Evolutionary conservation across 2,113 vertebrate genomes (phyloP).

Genomic region (Chaenogobius annularis): DNA sequence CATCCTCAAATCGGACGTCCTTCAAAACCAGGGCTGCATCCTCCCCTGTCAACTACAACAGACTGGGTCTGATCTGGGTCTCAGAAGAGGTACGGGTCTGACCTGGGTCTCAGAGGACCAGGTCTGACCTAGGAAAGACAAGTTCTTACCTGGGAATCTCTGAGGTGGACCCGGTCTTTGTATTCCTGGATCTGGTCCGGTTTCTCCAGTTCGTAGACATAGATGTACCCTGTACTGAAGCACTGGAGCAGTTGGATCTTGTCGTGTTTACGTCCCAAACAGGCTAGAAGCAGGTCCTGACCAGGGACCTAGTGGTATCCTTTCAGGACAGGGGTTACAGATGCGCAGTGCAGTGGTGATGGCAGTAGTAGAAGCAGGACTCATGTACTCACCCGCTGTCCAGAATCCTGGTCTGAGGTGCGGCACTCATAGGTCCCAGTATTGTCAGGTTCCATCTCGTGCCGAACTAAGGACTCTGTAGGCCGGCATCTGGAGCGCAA

Average conservation of each 20-base stretch:
- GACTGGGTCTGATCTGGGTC: neutral
- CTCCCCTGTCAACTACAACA: neutral
- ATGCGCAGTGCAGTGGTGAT: no score
- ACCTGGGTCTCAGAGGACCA: no score
- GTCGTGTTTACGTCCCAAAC: neutral
- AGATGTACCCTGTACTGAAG: no score
- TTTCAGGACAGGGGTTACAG: neutral
- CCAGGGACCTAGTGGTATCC: neutral
- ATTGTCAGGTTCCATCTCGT: neutral
- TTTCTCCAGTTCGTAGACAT: neutral
- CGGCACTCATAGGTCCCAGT: neutral
- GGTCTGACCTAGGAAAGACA: no score
- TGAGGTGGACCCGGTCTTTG: neutral
- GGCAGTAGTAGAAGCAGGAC: neutral
- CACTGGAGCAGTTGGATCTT: neutral
- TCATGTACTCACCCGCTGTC: neutral
- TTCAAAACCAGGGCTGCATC: neutral
- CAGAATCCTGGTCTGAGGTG: neutral
- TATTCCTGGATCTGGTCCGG: neutral
- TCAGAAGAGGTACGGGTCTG: no score
- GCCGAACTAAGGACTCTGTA: neutral
- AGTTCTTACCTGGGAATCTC: neutral
- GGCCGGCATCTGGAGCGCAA: neutral
- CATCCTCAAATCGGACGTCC: neutral
- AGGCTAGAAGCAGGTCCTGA: neutral